Conservation (phyloP, 2,113 vertebrate genomes). For the Peromyscus polionotus region DNA sequence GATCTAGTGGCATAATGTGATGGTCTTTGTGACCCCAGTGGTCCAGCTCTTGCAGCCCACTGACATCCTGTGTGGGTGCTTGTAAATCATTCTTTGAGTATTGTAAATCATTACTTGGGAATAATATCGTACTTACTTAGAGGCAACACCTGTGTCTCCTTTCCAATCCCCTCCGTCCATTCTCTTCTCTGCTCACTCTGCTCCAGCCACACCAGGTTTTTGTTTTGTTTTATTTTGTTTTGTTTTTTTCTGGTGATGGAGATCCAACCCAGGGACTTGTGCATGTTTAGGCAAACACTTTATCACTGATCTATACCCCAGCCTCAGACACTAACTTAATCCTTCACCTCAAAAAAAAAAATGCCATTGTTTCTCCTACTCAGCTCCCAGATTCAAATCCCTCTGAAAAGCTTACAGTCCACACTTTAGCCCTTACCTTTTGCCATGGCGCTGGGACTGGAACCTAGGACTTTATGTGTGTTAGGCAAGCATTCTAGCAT, state of each 20-base stretch:
- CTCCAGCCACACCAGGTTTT: not conserved
- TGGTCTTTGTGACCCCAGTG: conserved; percentile 43
- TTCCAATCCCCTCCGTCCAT: not conserved
- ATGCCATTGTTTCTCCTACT: not conserved
- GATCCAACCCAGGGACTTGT: not conserved
- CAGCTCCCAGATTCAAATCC: conserved; percentile 27
- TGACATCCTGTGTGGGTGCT: conserved; percentile 33
- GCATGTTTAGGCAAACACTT: not conserved
- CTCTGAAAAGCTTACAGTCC: not conserved
- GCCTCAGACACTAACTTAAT: not conserved
- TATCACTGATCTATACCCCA: not conserved
- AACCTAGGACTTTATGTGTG: not conserved
- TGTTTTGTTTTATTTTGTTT: no score
- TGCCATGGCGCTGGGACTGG: not conserved
- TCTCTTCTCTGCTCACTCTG: conserved; percentile 12
- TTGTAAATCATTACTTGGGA: conserved; percentile 10
- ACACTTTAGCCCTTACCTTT: not conserved
- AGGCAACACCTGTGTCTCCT: not conserved
- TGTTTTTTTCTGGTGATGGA: not conserved
- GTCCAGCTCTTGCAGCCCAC: conserved; percentile 22
- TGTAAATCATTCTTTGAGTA: conserved; percentile 44
- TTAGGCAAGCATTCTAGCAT: not conserved
- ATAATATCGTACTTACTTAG: not conserved
- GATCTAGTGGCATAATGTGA: not conserved
- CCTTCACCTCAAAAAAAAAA: conserved; percentile 27